These are phyloP conservation scores for Bettongia penicillata DNA, from an alignment of 2,113 vertebrate species.

Conservation along the genomic window DNA sequence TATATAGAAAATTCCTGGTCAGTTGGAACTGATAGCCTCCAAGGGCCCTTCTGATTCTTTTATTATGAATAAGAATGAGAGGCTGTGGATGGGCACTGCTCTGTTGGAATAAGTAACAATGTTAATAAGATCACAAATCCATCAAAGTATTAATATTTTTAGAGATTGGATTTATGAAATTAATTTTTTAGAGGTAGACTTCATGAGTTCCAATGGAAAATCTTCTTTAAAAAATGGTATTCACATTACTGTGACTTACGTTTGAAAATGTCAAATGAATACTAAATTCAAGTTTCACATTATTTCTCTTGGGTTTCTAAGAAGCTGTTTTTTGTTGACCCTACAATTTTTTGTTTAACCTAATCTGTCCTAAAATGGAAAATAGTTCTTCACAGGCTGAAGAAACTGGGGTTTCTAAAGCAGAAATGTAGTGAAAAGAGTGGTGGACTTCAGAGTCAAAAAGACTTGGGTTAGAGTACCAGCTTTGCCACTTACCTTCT, in stretches of 20 bases:
- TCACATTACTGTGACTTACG: not conserved
- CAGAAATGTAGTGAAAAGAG: not conserved
- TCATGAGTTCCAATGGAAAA: not conserved
- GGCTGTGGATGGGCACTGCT: no score
- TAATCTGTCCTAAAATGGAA: not conserved
- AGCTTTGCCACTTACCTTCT: not conserved
- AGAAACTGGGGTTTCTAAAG: not conserved
- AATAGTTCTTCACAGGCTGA: not conserved
- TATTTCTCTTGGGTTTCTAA: not conserved
- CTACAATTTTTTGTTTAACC: not conserved
- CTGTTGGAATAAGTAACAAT: no score
- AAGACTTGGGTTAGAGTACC: not conserved
- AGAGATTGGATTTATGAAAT: no score
- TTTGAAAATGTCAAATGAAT: not conserved
- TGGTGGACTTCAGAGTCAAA: not conserved
- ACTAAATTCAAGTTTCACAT: not conserved
- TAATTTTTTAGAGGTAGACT: not conserved
- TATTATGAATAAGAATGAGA: no score
- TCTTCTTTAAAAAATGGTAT: not conserved
- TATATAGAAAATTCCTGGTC: no score
- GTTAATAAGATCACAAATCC: no score
- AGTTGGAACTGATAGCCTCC: no score
- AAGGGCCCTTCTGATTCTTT: no score
- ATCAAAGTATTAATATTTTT: no score
- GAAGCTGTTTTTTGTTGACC: not conserved